Evolutionary conservation across 2,888 invertebrate genomes (phyloP), one percentile per base, ranked within the genome.

Genomic region (Psylliodes chrysocephalus): DNA sequence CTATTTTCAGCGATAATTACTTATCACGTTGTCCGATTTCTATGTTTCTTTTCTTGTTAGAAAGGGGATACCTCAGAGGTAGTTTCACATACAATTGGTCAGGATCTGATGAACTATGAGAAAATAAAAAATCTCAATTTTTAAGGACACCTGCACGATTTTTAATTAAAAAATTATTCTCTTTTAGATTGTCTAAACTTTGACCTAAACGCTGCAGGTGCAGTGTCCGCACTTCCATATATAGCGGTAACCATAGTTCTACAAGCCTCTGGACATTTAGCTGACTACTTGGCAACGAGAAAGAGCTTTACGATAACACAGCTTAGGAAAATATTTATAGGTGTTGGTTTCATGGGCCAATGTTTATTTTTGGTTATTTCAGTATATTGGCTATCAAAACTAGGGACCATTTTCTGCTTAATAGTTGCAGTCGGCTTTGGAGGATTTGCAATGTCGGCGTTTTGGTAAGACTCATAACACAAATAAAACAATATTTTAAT

Each of bases 221-320:
- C 91, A 77, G 80, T 94, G 53, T 90, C 95, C 0, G 95, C 95
- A 0, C 83, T 96, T 35, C 96, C 96, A 0, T 96, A 96, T 79
- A 81, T 96, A 18, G 90, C 91, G 0, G 94, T 96, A 94, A 91
- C 93, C 0, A 84, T 93, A 28, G 86, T 91, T 3, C 84, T 95
- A 3, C 92, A 91, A 74, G 82, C 90, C 65, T 90, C 93, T 0
- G 96, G 96, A 0, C 90, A 92, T 67, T 75, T 93, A 12, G 94
- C 95, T 0, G 96, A 96, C 84, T 89, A 88, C 85, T 79, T 94
- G 60, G 85, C 91, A 66, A 82, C 85, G 4, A 87, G 85, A 65
- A 85, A 87, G 17, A 81, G 87, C 33, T 78, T 92, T 71, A 89
- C 90, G 0, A 89, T 92, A 0, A 93, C 93, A 0, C 89, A 90